Evolutionary conservation across 2,888 invertebrate species (phyloP).

Genomic region (Hirudinaria manillensis): DNA sequence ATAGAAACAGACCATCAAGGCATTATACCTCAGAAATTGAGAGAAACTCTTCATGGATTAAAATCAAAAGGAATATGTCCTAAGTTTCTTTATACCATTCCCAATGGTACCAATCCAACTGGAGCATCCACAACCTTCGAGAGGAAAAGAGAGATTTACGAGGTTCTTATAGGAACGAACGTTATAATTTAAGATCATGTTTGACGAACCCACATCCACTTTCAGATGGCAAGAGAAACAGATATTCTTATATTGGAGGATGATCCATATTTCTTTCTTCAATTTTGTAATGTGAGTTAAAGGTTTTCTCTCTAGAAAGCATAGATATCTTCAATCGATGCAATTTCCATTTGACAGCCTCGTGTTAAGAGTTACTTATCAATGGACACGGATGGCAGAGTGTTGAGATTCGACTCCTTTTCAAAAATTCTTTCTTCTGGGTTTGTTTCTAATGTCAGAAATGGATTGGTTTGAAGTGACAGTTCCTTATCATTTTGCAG

Average conservation of each 20-base stretch:
- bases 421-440: conserved; percentile 61
- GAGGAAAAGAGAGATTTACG: conserved; percentile 66
- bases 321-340: neutral
- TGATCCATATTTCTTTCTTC: conserved; percentile 74
- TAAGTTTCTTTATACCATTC: conserved; percentile 67
- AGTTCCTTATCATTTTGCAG: conserved; percentile 49
- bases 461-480: neutral
- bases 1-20: conserved; percentile 68
- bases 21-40: conserved; percentile 62
- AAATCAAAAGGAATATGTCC: conserved; percentile 57
- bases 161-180: conserved; percentile 43
- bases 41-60: conserved; percentile 58
- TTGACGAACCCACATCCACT: neutral
- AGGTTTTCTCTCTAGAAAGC: neutral
- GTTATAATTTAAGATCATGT: neutral
- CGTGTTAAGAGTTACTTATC: conserved; percentile 66
- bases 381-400: conserved; percentile 69
- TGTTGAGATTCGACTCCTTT: conserved; percentile 70
- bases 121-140: conserved; percentile 66
- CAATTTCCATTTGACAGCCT: conserved; percentile 17
- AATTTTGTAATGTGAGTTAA: conserved; percentile 57
- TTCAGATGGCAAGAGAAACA: conserved; percentile 65
- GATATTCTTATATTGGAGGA: conserved; percentile 75
- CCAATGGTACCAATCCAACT: conserved; percentile 72
- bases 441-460: conserved; percentile 39